Evolutionary conservation across 2,888 invertebrate species (phyloP).

Genomic region (Mactromeris polynyma): DNA sequence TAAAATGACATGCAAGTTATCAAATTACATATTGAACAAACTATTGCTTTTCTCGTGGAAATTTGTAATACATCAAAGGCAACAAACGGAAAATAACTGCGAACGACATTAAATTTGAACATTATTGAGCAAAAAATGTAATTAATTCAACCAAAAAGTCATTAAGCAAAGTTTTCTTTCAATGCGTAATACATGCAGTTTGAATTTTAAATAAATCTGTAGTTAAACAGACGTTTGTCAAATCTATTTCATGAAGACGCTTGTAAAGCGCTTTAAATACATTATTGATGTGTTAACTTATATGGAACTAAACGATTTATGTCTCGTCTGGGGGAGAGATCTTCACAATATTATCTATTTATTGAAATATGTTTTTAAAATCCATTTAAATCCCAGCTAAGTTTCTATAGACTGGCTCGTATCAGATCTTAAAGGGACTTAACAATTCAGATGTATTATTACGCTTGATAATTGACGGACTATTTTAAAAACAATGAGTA

Average conservation of each 20-base stretch:
- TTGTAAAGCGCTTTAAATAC: not conserved
- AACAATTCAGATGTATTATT: not conserved
- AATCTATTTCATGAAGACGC: not conserved
- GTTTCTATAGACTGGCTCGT: not conserved
- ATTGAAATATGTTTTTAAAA: not conserved
- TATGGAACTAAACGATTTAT: not conserved
- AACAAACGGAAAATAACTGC: not conserved
- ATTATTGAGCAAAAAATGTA: not conserved
- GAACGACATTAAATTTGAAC: too few species aligned
- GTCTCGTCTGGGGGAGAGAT: not conserved
- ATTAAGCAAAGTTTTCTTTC: not conserved
- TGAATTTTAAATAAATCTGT: not conserved
- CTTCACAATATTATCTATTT: not conserved
- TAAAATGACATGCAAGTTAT: not conserved
- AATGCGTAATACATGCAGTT: not conserved
- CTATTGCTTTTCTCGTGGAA: not conserved
- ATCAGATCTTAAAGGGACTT: constrained; percentile 12
- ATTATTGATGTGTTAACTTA: not conserved
- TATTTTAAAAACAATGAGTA: not conserved
- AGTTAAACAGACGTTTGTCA: not conserved
- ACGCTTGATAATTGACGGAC: not conserved
- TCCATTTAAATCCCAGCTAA: not conserved
- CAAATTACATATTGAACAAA: not conserved
- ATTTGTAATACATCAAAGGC: not conserved
- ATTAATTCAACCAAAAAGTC: not conserved